Evolutionary conservation across 2,113 vertebrate species (phyloP), one percentile per base, ranked within the genome.

Genomic region (Excalfactoria chinensis): DNA sequence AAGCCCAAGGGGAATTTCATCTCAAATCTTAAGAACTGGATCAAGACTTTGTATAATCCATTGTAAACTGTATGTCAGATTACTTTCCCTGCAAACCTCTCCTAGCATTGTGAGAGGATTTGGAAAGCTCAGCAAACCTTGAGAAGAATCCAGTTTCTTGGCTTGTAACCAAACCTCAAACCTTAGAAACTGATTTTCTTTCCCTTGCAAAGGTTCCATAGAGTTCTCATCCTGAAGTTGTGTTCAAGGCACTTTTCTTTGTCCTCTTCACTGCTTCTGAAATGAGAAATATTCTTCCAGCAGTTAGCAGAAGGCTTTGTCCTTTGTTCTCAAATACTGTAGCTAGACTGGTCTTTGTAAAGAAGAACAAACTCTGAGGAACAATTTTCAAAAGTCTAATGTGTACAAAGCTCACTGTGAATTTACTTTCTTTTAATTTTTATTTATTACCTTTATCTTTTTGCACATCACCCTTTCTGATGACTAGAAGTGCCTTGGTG

Each of bases 161-260:
- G 95, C 69, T 90, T 74, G n/a, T 64, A 64, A 94, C 85, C 93
- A 95, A 77, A 93, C 92, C 75, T 80, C 93, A 95, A 73, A 89
- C 85, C 82, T 86, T 91, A 86, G 55, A 91, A 95, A 95, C 28
- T 71, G 34, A 88, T 86, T 95, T 93, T 91, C 44, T 94, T 93
- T 77, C 83, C 46, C 43, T 86, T 80, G 68, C 56, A 89, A 90
- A 91, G 68, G 37, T 89, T 95, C 93, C 78, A 41, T 49, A 85
- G 77, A 64, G 8, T 76, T 94, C 64, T 81, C 26, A 32, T 74
- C 60, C 72, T 76, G 56, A 32, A 93, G 88, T 68, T 70, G 22
- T 71, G 64, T 88, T 89, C 60, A 77, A 70, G 64, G 72, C 34
- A 43, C 34, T 75, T 41, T 79, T 89, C 51, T 83, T 89, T 80